phyloP scores from a whole-genome alignment of 2,113 vertebrate species.

The Solea solea region DNA sequence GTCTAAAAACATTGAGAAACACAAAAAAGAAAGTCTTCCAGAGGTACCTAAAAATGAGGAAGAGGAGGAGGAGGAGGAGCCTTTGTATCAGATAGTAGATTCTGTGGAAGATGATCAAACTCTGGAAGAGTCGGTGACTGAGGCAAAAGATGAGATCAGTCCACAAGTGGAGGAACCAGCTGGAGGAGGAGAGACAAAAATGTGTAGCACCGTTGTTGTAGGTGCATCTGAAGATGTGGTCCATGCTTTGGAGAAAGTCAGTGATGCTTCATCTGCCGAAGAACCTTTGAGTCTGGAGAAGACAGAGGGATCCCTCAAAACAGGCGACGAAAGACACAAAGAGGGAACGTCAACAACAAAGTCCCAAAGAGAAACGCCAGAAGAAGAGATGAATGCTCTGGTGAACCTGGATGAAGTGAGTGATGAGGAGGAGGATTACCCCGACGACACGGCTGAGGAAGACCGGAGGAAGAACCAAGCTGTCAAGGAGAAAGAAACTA shows the following conservation, averaged over 20 bases:
- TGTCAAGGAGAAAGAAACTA: not conserved
- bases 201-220: no score
- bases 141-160: not conserved
- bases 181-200: not conserved
- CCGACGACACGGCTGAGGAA: conserved; percentile 85
- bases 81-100: conserved; percentile 42
- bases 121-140: conserved; percentile 14
- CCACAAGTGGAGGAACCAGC: not conserved
- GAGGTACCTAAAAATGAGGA: not conserved
- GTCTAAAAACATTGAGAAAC: not conserved
- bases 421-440: conserved; percentile 85
- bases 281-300: not conserved
- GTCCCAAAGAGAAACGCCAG: no score
- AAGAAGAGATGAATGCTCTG: conserved; percentile 35
- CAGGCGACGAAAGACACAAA: not conserved
- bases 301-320: no score
- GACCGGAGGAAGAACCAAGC: conserved; percentile 7
- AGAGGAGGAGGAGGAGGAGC: conserved; percentile 39
- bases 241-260: not conserved
- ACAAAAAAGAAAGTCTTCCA: not conserved
- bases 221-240: rapidly evolving
- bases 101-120: conserved; percentile 49
- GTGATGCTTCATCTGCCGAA: not conserved
- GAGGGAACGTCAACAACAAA: no score
- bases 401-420: conserved; percentile 89